A percentile compares a stretch with the other conserved stretches of the same genome.
Evolutionary conservation across 2,888 invertebrate genomes (phyloP).

Genomic region (Lasioglossum leucozonium): DNA sequence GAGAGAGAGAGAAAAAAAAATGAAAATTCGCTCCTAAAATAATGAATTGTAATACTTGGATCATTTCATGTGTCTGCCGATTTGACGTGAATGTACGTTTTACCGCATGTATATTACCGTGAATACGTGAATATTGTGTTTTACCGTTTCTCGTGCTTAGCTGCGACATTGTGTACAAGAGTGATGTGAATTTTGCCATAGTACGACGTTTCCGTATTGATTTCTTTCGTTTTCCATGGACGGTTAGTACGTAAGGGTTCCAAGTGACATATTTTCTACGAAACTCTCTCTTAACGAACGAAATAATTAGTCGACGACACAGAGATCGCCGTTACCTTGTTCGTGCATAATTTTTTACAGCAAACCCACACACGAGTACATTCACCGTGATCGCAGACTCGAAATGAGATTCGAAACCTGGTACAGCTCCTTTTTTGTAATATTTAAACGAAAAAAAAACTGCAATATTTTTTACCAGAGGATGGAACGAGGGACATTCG

Average conservation of each 20-base stretch:
- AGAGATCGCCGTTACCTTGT: constrained; percentile 20
- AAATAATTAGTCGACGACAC: constrained; percentile 37
- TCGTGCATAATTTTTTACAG: constrained; percentile 44
- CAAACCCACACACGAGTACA: constrained; percentile 55
- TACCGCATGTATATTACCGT: constrained; percentile 16
- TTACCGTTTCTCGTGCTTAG: constrained; percentile 30
- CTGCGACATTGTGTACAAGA: constrained; percentile 28
- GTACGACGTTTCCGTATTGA: constrained; percentile 24
- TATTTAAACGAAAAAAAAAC: constrained; percentile 71
- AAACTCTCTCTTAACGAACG: constrained; percentile 26
- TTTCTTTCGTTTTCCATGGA: constrained; percentile 18
- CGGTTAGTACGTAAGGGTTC: constrained; percentile 28
- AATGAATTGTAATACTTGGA: constrained; percentile 72
- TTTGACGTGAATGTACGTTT: constrained; percentile 75
- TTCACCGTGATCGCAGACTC: constrained; percentile 71
- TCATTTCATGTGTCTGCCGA: constrained; percentile 77
- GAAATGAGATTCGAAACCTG: constrained; percentile 70
- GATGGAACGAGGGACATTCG: constrained; percentile 81
- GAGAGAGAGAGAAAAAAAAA: constrained; percentile 17
- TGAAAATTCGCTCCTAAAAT: constrained; percentile 74
- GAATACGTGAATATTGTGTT: constrained; percentile 38
- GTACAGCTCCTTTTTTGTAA: constrained; percentile 79
- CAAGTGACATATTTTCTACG: constrained; percentile 37
- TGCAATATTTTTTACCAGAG: constrained; percentile 84
- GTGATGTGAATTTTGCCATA: constrained; percentile 35